Evolutionary conservation across 2,113 vertebrate genomes (phyloP).

Genomic region (Willisornis vidua): DNA sequence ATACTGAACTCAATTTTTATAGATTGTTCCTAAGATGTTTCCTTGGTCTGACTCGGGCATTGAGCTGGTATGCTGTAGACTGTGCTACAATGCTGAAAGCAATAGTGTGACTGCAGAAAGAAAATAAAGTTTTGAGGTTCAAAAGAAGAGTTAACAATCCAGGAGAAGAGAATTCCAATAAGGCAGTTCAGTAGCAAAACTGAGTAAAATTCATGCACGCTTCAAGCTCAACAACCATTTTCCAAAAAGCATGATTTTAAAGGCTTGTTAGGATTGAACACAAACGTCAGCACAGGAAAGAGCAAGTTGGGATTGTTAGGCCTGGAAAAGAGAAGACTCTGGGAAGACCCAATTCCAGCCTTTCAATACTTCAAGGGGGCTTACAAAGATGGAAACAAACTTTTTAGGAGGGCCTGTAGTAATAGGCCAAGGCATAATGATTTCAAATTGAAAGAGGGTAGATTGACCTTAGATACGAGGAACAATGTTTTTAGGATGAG

Average conservation of each 20-base stretch:
- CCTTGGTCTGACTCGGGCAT: not conserved
- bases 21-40: not conserved
- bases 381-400: not conserved
- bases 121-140: not conserved
- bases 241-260: not conserved
- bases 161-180: not conserved
- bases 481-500: not conserved
- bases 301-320: not conserved
- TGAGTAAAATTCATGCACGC: not conserved
- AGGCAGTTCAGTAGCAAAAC: not conserved
- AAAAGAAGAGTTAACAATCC: not conserved
- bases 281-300: not conserved
- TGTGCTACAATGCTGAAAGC: not conserved
- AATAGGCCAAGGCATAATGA: not conserved
- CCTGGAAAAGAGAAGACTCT: not conserved
- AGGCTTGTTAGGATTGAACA: not conserved
- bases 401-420: not conserved
- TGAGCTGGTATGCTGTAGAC: not conserved
- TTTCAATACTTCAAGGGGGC: not conserved
- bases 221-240: not conserved
- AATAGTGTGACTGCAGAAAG: not conserved
- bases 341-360: not conserved
- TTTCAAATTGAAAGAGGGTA: not conserved
- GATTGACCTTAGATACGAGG: not conserved
- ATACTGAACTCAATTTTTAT: not conserved